Evolutionary conservation across 2,888 invertebrate species (phyloP).

Genomic region (Cecidostiba fungosa): DNA sequence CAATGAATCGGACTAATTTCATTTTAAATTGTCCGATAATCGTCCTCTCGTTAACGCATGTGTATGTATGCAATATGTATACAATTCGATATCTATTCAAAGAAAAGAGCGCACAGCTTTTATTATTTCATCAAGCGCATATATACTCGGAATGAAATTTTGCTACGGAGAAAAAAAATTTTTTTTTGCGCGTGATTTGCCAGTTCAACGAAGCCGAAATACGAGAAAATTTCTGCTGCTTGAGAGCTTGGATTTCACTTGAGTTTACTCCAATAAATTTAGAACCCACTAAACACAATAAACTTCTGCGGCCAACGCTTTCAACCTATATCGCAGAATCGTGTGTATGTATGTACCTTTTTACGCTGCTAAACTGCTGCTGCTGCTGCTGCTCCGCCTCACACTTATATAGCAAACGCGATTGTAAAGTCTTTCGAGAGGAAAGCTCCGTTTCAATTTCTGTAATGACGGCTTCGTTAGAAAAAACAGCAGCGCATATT

Average conservation of each 20-base stretch:
- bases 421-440: not conserved
- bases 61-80: too few relatives aligned
- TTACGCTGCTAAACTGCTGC: not conserved
- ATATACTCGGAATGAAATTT: not conserved
- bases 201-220: constrained; percentile 19
- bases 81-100: too few relatives aligned
- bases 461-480: not conserved
- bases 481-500: not conserved
- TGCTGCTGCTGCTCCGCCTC: not conserved
- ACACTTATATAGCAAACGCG: too few relatives aligned
- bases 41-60: not conserved
- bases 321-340: constrained; percentile 1
- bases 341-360: not conserved
- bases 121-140: too few relatives aligned
- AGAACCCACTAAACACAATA: constrained; percentile 45
- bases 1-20: not conserved
- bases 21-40: not conserved
- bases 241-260: constrained; percentile 28
- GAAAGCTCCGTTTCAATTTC: not conserved
- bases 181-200: not conserved
- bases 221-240: constrained; percentile 6
- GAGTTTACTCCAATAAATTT: constrained; percentile 49
- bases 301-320: constrained; percentile 11
- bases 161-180: not conserved
- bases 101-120: too few relatives aligned